Base-by-base conservation (phyloP, 92 coral and sea anemone species). In the Desmophyllum pertusum region DNA sequence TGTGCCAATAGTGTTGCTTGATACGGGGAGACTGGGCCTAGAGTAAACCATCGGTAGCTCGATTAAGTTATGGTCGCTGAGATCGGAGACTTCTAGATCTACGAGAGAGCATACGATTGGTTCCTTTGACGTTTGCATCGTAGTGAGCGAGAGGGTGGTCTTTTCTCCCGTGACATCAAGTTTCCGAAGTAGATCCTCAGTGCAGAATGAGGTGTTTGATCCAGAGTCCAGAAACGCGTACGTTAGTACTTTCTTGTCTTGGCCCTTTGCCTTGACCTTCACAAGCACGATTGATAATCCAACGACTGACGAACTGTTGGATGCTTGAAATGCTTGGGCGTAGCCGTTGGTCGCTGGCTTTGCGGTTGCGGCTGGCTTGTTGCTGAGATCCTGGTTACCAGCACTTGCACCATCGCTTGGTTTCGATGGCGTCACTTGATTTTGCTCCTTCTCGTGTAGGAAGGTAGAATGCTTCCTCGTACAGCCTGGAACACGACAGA, bases 201-300 rank as follows among this genome's bases (percentile, higher is more conserved):
- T 79, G 76, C 93, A 93, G 76, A 94, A 94, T 9, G 93, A 78
- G 11, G 92, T 87, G 45, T 91, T 94, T 25, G 95, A 94, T 31
- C 94, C 94, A 30, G 88, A 79, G 46, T 89, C 95, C 29, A 91
- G 84, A 55, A 93, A 88, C 33, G 93, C 97, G 50, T 93, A 91
- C 3, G 97, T 91, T 55, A 81, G 61, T 9, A 88, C 75, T 1
- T 42, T 70, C 35, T 52, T 73, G 40, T 81, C 65, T 41, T 72
- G n/a, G 39, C 93, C 93, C 17, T 62, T 77, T 23, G 81, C 95
- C 69, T 63, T 82, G 1, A 89, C 98, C 30, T 87, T 89, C 25
- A 94, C 93, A 7, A 89, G 89, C 10, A 92, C 92, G 33, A 87
- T 84, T 0, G 96, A 64, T 1, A 89, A 79, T 1, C 90, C 91